These are phyloP conservation scores for Trileptium ribeirensis DNA, from an alignment of 2,888 invertebrate genomes.

Conservation along the genomic window DNA sequence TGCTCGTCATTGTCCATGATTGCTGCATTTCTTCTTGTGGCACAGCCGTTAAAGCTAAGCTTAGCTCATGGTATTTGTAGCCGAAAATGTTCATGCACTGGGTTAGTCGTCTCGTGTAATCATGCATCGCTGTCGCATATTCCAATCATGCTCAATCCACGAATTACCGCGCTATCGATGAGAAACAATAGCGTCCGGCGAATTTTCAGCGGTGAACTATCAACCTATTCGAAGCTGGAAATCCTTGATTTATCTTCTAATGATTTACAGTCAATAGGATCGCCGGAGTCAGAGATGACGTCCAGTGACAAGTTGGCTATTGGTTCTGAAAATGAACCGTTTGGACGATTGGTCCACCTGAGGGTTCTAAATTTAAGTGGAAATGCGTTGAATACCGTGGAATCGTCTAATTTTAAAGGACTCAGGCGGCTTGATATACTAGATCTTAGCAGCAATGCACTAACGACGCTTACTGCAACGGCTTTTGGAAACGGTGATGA, in stretches of 20 bases:
- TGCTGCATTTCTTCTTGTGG: too few species aligned
- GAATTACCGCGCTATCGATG: slow-evolving; percentile 21
- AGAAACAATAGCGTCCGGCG: slow-evolving; percentile 22
- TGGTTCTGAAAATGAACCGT: slow-evolving; percentile 22
- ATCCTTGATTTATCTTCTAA: slow-evolving; percentile 28
- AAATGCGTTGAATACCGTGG: slow-evolving; percentile 19
- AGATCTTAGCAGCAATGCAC: slow-evolving; percentile 18
- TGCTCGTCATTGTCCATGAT: too few species aligned
- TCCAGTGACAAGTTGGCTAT: background rate
- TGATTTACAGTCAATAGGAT: slow-evolving; percentile 7
- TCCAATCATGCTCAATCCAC: slow-evolving; percentile 32
- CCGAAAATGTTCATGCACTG: too few species aligned
- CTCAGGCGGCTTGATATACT: slow-evolving; percentile 12
- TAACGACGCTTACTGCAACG: slow-evolving; percentile 20
- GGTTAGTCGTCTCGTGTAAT: slow-evolving; percentile 15
- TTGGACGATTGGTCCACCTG: slow-evolving; percentile 21
- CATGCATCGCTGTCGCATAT: slow-evolving; percentile 20
- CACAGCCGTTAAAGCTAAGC: too few species aligned
- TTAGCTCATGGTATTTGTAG: too few species aligned
- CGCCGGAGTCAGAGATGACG: too few species aligned
- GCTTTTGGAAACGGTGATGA: slow-evolving; percentile 24
- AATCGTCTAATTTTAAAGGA: slow-evolving; percentile 17
- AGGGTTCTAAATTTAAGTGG: slow-evolving; percentile 23
- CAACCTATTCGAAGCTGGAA: slow-evolving; percentile 25
- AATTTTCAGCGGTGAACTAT: slow-evolving; percentile 21